Conservation (phyloP, 2,113 vertebrate species). For the human region GRCh38 chr12:123013501-123014000, state of each 20-base stretch:
- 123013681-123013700: background rate
- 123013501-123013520: background rate
- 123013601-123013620: background rate
- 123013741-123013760: background rate
- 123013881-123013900: conserved; percentile 96
- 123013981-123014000: conserved; percentile 97
- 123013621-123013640: background rate
- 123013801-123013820: rapidly evolving
- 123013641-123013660: background rate
- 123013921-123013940: conserved; percentile 98
- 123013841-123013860: conserved; percentile 98
- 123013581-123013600: background rate
- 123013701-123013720: background rate
- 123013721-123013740: background rate
- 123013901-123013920: conserved; percentile 99
- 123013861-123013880: conserved; percentile 96
- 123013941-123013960: conserved; percentile 95
- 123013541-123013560: background rate
- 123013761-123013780: background rate
- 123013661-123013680: background rate
- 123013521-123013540: background rate
- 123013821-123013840: conserved; percentile 94
- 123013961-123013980: conserved; percentile 94
- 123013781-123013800: background rate
- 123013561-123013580: background rate